Conservation (phyloP, 1,140 invertebrate genomes). For the Belonocnema kinseyi region DNA sequence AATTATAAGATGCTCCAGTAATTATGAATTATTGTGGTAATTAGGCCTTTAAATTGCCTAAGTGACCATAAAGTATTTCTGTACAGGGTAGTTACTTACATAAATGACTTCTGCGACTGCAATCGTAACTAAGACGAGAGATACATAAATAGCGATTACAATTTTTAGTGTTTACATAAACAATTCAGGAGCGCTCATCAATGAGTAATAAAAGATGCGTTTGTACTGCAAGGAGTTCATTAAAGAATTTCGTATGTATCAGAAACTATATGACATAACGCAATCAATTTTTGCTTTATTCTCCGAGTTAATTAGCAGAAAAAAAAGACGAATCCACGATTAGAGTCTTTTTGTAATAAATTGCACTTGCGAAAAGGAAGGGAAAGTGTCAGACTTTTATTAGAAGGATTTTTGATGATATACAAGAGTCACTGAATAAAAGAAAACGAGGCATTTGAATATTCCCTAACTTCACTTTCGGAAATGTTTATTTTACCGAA, state of each 20-base stretch:
- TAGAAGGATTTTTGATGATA: too few relatives aligned
- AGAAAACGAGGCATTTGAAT: too few relatives aligned
- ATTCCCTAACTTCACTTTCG: too few relatives aligned
- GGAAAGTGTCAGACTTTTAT: neutral
- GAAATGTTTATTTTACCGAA: too few relatives aligned
- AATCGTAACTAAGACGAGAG: conserved; percentile 1
- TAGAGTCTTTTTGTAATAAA: neutral
- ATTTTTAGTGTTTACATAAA: conserved; percentile 21
- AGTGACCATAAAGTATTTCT: too few relatives aligned
- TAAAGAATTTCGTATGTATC: neutral
- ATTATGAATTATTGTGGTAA: too few relatives aligned
- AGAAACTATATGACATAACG: conserved; percentile 1
- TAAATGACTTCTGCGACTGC: conserved; percentile 13
- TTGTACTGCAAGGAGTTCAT: conserved; percentile 11
- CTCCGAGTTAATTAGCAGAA: neutral
- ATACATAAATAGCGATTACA: neutral
- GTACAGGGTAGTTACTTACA: neutral
- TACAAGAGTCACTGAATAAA: too few relatives aligned
- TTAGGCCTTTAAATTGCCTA: too few relatives aligned
- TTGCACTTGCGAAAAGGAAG: neutral
- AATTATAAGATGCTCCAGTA: too few relatives aligned
- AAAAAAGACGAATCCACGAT: neutral
- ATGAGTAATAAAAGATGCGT: neutral
- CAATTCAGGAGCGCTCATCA: neutral
- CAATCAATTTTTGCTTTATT: conserved; percentile 9